Conservation (phyloP, 2,888 invertebrate species). For the Aricia artaxerxes region DNA sequence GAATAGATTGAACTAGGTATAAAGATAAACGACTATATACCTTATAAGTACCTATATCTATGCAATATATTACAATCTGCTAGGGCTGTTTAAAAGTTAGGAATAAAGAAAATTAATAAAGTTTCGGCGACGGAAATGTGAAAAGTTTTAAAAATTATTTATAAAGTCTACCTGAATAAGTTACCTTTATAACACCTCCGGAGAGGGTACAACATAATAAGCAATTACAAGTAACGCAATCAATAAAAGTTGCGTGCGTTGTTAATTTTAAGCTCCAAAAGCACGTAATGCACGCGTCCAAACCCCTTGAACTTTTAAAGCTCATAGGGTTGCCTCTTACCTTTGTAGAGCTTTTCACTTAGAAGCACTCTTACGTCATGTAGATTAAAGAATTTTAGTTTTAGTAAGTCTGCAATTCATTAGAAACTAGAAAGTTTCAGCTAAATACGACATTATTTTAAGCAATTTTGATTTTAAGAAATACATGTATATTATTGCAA, state of each 20-base stretch:
- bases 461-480: no score
- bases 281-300: slow-evolving; percentile 16
- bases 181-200: neutral
- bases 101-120: neutral
- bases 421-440: no score
- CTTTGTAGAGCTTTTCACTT: neutral
- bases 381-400: neutral
- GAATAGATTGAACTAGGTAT: no score
- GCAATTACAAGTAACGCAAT: slow-evolving; percentile 24
- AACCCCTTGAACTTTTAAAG: slow-evolving; percentile 36
- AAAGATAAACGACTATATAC: no score
- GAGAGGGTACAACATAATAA: slow-evolving; percentile 9
- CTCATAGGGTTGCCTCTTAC: slow-evolving; percentile 31
- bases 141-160: neutral
- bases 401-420: no score
- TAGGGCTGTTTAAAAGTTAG: neutral
- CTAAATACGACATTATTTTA: no score
- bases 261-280: slow-evolving; percentile 19
- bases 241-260: slow-evolving; percentile 34
- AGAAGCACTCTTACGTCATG: neutral
- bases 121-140: neutral
- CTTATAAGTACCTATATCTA: no score
- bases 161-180: neutral
- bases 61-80: neutral
- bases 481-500: no score